A percentile compares a stretch with the other conserved stretches of the same genome.
Evolutionary conservation across 2,797 vertebrate species (phyloP).

Genomic region (Hippoglossus hippoglossus): DNA sequence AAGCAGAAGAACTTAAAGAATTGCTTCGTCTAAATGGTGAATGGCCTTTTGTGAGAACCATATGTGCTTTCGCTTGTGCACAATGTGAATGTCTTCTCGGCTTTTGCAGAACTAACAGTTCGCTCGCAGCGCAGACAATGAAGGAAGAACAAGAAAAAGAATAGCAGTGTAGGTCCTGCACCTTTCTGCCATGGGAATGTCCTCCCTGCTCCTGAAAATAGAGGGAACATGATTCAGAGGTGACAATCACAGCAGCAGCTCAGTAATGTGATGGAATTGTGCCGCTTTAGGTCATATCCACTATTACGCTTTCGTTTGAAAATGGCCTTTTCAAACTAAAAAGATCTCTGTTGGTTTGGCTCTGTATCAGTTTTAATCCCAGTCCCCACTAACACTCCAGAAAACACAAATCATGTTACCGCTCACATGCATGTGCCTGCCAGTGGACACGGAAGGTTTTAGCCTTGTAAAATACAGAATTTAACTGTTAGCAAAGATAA

Average conservation of each 20-base stretch:
- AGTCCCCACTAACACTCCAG: too few relatives aligned
- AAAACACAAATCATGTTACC: too few relatives aligned
- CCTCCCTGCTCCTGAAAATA: slow-evolving; percentile 76
- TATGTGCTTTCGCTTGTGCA: slow-evolving; percentile 78
- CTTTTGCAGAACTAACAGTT: slow-evolving; percentile 41
- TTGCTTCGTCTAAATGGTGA: slow-evolving; percentile 62
- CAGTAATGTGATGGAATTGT: slow-evolving; percentile 11
- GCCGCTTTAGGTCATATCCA: slow-evolving; percentile 1
- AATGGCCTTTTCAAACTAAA: too few relatives aligned
- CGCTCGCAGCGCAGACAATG: slow-evolving; percentile 28
- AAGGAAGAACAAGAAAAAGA: slow-evolving; percentile 26
- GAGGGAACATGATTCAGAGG: slow-evolving; percentile 31
- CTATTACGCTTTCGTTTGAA: too few relatives aligned
- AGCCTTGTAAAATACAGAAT: too few relatives aligned
- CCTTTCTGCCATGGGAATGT: slow-evolving; percentile 72
- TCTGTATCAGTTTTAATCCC: too few relatives aligned
- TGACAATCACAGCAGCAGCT: slow-evolving; percentile 27
- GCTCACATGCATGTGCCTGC: too few relatives aligned
- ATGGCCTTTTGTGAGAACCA: slow-evolving; percentile 81
- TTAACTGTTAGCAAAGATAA: too few relatives aligned
- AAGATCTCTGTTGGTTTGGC: too few relatives aligned
- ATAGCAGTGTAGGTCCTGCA: slow-evolving; percentile 46
- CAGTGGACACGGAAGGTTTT: too few relatives aligned
- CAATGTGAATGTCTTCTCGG: slow-evolving; percentile 47
- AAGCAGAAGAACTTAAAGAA: slow-evolving; percentile 26